Evolutionary conservation across 2,797 vertebrate species (phyloP), one percentile per base, ranked within the genome.

Genomic region (Neopelma chrysocephalum): DNA sequence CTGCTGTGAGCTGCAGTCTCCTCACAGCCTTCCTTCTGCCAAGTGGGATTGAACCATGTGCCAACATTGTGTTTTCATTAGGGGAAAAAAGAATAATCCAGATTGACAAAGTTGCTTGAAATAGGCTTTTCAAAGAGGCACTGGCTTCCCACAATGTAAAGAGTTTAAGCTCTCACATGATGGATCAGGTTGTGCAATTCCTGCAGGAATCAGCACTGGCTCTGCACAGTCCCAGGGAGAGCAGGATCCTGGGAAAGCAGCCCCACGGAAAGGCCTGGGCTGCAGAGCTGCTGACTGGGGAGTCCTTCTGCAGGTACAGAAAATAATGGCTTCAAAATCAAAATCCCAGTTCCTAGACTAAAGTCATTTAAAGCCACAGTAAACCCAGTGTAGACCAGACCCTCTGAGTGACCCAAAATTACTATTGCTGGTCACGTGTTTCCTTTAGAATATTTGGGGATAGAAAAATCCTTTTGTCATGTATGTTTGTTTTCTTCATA

Each of bases 101-200:
- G 23, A 11, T 1, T 26, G 81, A 31, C 68, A 60, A 36, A 89
- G 54, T 50, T 32, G 22, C 47, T 54, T 65, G 91, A 43, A 93
- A 85, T 0, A 78, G 48, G 22, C 72, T 75, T 94, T 87, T 10
- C 71, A 23, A n/a, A 87, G 93, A 89, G 89, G 53, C 12, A 1
- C 43, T 53, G 87, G n/a, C 83, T 89, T 15, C 53, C 66, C 56
- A 31, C 56, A 27, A 69, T 9, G 77, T 75, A 62, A 90, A 84
- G 73, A 65, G 60, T 56, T 90, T n/a, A 78, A 93, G 77, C 77
- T 77, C 77, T 91, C 96, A 89, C 92, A 57, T 89, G 93, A 82
- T n/a, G 20, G 4, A 2, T 9, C 7, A 47, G 71, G 69, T 38
- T 79, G 77, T 56, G 95, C 84, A 73, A 47, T 61, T 11, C 3